Evolutionary conservation across 2,888 invertebrate species (phyloP).

Genomic region (Stenoptilia bipunctidactyla): DNA sequence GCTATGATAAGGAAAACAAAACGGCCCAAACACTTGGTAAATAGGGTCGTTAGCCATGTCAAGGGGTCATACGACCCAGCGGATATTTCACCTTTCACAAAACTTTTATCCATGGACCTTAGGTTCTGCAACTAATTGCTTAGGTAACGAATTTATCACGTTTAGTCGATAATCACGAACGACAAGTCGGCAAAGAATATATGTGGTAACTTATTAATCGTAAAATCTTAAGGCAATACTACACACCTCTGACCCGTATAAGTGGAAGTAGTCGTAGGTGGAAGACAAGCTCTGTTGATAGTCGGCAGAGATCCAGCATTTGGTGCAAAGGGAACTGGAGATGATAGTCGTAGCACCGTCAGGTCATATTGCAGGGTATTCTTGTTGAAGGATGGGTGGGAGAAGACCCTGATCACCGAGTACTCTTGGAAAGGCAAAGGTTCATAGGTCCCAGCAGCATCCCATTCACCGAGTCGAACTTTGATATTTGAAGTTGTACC

Average conservation of each 20-base stretch:
- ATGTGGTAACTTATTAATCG: too few relatives aligned
- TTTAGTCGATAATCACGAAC: too few relatives aligned
- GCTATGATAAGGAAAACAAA: too few relatives aligned
- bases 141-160: too few relatives aligned
- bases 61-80: too few relatives aligned
- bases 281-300: conserved; percentile 75
- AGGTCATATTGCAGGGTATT: conserved; percentile 85
- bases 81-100: too few relatives aligned
- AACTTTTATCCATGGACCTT: too few relatives aligned
- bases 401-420: conserved; percentile 66
- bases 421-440: conserved; percentile 76
- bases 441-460: conserved; percentile 75
- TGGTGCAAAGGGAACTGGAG: conserved; percentile 64
- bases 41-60: too few relatives aligned
- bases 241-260: conserved; percentile 65
- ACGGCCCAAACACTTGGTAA: too few relatives aligned
- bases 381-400: conserved; percentile 77
- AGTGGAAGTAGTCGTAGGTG: conserved; percentile 38
- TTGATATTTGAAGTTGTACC: conserved; percentile 69
- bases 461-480: conserved; percentile 83
- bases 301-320: conserved; percentile 58
- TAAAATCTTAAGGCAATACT: too few relatives aligned
- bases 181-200: too few relatives aligned
- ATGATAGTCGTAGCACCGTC: conserved; percentile 79
- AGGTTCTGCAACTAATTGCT: too few relatives aligned